Base-by-base conservation (phyloP, 2,797 vertebrate genomes). In the Sphenodon punctatus region DNA sequence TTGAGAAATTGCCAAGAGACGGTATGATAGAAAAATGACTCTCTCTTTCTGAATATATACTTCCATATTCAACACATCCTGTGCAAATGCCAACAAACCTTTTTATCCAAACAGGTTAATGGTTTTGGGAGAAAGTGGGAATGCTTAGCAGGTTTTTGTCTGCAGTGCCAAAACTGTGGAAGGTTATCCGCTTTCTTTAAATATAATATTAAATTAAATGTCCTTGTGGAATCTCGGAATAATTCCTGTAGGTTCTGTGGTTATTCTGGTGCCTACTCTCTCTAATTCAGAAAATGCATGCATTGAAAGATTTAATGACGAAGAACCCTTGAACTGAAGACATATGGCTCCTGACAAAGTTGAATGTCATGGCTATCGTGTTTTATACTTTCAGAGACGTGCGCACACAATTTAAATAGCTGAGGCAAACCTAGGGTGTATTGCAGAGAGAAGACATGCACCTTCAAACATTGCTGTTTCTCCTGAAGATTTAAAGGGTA, bases 161-260 rank as follows among this genome's bases (percentile, higher is more conserved):
- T 78, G 55, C 39, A 80, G 23, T 59, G 34, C 3, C 16, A n/a
- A 67, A 53, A 19, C 58, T 49, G 4, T 38, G 10, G 49, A 75
- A 79, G 10, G 67, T 86, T 75, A 75, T 38, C 36, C 13, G 9
- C 78, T 78, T 87, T 91, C 49, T 82, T 90, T 92, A 93, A 89
- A 88, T 89, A 78, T 66, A 91, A 56, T 83, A 76, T 84, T 65
- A 91, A 94, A 94, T 94, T 86, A 93, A 92, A 95, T 77, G 66
- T 86, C 55, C 86, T 75, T 75, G 38, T 41, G 66, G 75, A 88
- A 87, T 58, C 49, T 88, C 81, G 89, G 90, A 94, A 93, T 91
- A 90, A 91, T 89, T 91, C 53, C 11, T 49, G 38, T 55, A 80
- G 83, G 71, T 42, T 90, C 84, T 94, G 86, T 86, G 85, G 80